Base-by-base conservation (phyloP, 2,113 vertebrate genomes). In the Centropus unirufus region DNA sequence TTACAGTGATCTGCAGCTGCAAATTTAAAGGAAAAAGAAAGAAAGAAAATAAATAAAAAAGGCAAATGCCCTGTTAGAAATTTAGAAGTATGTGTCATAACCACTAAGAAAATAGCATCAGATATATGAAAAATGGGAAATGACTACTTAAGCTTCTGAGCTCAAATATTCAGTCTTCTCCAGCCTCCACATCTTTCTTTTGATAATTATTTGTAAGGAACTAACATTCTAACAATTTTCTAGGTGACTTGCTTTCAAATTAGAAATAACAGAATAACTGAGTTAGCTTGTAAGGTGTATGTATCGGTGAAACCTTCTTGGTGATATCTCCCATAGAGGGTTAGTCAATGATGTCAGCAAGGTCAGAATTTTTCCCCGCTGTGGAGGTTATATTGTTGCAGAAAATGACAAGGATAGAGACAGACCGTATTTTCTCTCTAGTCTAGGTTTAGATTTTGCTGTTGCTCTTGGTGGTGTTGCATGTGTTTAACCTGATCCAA, bases 1-100 rank as follows among this genome's bases (percentile, higher is more conserved):
- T 93, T 3, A 39, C 66, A 75, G 89, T 92, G 70, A 92, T 95
- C 93, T 94, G 74, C 89, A 94, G 84, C 77, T 94, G 77, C 6
- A 9, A 63, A 83, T 90, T 88, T 91, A 92, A 86, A 83, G 55
- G 79, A 49, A 82, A 84, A 74, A 82, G 52, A 59, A 57, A 23
- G 44, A 42, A 81, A 94, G 73, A 80, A 80, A 88, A 89, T 34
- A 90, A 93, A 76, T n/a, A 22, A 91, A 87, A 77, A 83, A 89
- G 80, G 78, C 67, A 91, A 73, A 55, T 84, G 55, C 13, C 59
- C 54, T 79, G 85, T 69, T 88, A 87, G 74, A 86, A 84, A 84
- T 92, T 93, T 92, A 75, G 78, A 88, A 69, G 58, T 83, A 67
- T 75, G 76, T 76, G 30, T 12, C 36, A 36, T 36, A 67, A 44